Evolutionary conservation across 30 jellyfish, hydroid and myxozoan species (phyloP).

Genomic region (Hydra vulgaris): DNA sequence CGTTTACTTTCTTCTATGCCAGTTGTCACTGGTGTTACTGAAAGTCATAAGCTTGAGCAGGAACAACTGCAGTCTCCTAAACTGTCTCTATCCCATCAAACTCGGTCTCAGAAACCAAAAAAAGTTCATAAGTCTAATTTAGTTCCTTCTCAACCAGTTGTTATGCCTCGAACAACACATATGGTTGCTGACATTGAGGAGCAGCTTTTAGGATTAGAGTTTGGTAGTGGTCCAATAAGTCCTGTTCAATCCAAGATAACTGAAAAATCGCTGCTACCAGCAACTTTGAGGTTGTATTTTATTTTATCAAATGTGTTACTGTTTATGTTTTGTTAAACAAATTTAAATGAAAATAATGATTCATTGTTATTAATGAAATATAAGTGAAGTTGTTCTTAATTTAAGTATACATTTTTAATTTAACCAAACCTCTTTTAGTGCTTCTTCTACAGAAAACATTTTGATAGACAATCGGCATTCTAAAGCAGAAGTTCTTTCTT

Average conservation of each 20-base stretch:
- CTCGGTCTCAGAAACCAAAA: background rate
- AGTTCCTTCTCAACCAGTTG: conserved; percentile 87
- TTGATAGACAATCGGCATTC: background rate
- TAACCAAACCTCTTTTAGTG: background rate
- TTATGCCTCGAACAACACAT: conserved; percentile 76
- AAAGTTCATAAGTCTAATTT: background rate
- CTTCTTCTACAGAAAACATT: background rate
- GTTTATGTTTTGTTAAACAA: background rate
- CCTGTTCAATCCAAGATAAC: conserved; percentile 23
- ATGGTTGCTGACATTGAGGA: conserved; percentile 67
- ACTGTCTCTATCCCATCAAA: conserved; percentile 12
- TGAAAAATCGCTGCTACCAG: background rate
- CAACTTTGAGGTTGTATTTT: background rate
- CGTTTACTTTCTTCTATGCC: conserved; percentile 44
- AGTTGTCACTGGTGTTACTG: conserved; percentile 77
- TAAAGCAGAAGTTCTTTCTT: background rate
- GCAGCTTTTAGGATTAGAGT: conserved; percentile 80
- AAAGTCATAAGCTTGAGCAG: conserved; percentile 85
- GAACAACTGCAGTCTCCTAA: conserved; percentile 66
- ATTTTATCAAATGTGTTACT: background rate
- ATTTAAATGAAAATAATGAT: too few species aligned
- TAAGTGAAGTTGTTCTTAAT: background rate
- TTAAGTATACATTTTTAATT: too few species aligned
- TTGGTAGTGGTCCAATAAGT: conserved; percentile 86
- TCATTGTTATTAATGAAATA: too few species aligned